phyloP scores from a whole-genome alignment of 2,888 invertebrate genomes.

The Helleia helle region DNA sequence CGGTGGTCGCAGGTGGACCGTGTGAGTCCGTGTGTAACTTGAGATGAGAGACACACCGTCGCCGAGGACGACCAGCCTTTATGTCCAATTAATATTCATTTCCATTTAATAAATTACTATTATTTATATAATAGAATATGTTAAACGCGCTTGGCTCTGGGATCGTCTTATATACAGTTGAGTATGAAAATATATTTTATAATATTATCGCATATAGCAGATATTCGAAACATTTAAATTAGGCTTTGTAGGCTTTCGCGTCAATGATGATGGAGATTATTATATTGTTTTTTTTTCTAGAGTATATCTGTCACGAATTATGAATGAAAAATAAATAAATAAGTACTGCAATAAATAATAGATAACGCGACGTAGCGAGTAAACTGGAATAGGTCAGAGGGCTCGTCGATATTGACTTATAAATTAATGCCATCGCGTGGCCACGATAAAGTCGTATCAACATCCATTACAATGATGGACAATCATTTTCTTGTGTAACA shows the following conservation, averaged over 20 bases:
- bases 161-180: constrained; percentile 14
- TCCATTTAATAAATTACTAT: constrained; percentile 1
- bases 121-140: background rate
- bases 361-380: constrained; percentile 12
- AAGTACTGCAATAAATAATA: constrained; percentile 13
- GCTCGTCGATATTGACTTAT: constrained; percentile 22
- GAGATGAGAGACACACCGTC: constrained; percentile 32
- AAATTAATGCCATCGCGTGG: constrained; percentile 19
- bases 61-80: constrained; percentile 26
- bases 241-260: background rate
- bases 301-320: background rate
- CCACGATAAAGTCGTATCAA: constrained; percentile 9
- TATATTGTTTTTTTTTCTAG: background rate
- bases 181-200: constrained; percentile 14
- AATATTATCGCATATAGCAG: background rate
- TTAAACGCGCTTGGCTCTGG: constrained; percentile 5
- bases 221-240: no score
- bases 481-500: background rate
- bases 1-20: constrained; percentile 57
- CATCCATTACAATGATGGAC: constrained; percentile 6
- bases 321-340: constrained; percentile 14
- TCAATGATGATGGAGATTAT: background rate
- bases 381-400: constrained; percentile 23
- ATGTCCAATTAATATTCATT: constrained; percentile 4
- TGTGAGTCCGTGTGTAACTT: constrained; percentile 51